Percentiles rank a stretch among this genome's conserved stretches.
phyloP scores from a whole-genome alignment of 2,888 invertebrate species.

The Harpalus rufipes region DNA sequence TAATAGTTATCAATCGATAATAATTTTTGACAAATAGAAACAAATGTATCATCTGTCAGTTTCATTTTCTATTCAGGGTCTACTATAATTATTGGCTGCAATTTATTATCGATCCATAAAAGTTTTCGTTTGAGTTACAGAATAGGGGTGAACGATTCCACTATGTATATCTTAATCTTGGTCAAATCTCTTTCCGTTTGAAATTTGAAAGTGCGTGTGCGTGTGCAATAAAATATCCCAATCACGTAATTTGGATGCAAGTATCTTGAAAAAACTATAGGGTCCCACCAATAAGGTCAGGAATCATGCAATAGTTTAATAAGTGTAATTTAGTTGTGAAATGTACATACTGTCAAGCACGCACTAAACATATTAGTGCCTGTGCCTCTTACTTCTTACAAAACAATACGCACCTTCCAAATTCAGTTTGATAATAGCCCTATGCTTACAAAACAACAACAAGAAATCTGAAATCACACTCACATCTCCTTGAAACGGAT shows the following conservation, averaged over 20 bases:
- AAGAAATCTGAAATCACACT: not conserved
- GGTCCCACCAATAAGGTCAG: conserved; percentile 26
- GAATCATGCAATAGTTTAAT: conserved; percentile 49
- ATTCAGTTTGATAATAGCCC: conserved; percentile 32
- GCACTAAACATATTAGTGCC: conserved; percentile 51
- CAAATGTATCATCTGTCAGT: too few relatives aligned
- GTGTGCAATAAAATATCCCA: not conserved
- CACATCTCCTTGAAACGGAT: conserved; percentile 46
- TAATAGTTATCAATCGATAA: too few relatives aligned
- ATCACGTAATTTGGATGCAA: not conserved
- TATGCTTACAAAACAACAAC: conserved; percentile 6
- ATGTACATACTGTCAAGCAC: conserved; percentile 23
- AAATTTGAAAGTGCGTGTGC: not conserved
- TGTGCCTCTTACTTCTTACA: conserved; percentile 39
- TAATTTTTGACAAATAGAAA: too few relatives aligned
- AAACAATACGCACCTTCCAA: conserved; percentile 32
- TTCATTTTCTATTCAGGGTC: too few relatives aligned
- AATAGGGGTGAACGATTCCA: too few relatives aligned
- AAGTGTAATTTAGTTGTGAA: conserved; percentile 42
- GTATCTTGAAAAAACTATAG: not conserved
- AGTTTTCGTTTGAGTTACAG: too few relatives aligned
- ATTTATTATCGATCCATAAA: too few relatives aligned
- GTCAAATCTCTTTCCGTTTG: not conserved
- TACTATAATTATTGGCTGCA: too few relatives aligned
- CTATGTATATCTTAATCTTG: not conserved